A percentile compares a stretch with the other conserved stretches of the same genome.
Conservation (phyloP, 2,113 vertebrate species). For the Mellivora capensis region DNA sequence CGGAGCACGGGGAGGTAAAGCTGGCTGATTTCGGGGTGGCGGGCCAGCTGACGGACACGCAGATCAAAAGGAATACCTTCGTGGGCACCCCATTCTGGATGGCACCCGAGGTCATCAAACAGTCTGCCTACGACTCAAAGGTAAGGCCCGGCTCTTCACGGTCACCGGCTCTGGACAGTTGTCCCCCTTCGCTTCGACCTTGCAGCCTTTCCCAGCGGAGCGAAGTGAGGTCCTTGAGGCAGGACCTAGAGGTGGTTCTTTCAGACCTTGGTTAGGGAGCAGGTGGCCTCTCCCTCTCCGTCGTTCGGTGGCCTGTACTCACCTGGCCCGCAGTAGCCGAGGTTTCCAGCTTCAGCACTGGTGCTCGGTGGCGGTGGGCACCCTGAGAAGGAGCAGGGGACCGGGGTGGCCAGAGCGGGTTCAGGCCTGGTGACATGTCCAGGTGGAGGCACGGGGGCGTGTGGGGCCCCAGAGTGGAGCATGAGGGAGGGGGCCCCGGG, state of each 20-base stretch:
- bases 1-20: slow-evolving; percentile 97
- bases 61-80: slow-evolving; percentile 98
- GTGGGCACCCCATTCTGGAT: slow-evolving; percentile 99
- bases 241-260: not conserved
- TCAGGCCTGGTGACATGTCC: not conserved
- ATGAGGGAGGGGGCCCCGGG: not conserved
- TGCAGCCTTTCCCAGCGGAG: not conserved
- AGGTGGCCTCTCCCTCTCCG: too few species aligned
- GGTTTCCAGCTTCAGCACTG: not conserved
- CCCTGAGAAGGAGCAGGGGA: not conserved
- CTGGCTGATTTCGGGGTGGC: slow-evolving; percentile 98
- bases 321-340: not conserved
- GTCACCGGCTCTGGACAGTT: not conserved
- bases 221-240: too few species aligned
- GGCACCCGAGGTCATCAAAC: slow-evolving; percentile 99
- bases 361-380: not conserved
- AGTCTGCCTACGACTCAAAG: slow-evolving; percentile 97
- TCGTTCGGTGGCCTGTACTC: not conserved
- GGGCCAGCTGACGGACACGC: slow-evolving; percentile 96
- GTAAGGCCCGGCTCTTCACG: slow-evolving; percentile 69
- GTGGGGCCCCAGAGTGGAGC: too few species aligned
- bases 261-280: too few species aligned
- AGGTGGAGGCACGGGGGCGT: rapidly evolving
- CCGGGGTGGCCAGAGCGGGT: rapidly evolving
- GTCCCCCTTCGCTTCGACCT: not conserved